These are phyloP conservation scores for Drosophila pectinifera DNA, from an alignment of 1,140 invertebrate species.

Conservation along the genomic window DNA sequence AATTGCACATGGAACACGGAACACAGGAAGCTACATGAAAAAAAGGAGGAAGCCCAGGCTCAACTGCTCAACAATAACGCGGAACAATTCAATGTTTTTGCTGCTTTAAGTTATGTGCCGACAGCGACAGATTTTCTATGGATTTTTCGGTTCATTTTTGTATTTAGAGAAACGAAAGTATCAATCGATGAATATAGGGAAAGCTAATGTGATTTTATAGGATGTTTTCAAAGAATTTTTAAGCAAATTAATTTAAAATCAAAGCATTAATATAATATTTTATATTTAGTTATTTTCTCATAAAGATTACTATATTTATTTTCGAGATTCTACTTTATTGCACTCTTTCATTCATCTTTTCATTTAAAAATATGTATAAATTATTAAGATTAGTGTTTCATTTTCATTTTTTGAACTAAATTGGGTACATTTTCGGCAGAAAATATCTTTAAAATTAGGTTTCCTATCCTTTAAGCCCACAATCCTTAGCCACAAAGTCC, in stretches of 20 bases:
- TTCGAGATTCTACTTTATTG: too few relatives aligned
- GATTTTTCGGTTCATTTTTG: slow-evolving; percentile 10
- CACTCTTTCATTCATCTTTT: too few relatives aligned
- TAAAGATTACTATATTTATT: too few relatives aligned
- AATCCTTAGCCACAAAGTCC: slow-evolving; percentile 48
- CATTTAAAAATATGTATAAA: too few relatives aligned
- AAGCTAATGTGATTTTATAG: neutral
- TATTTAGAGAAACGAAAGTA: neutral
- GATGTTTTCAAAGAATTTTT: too few relatives aligned
- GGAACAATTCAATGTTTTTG: slow-evolving; percentile 69
- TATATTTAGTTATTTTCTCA: neutral
- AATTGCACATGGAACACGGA: slow-evolving; percentile 80
- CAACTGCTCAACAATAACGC: slow-evolving; percentile 47
- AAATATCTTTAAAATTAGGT: slow-evolving; percentile 1
- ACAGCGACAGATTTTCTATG: slow-evolving; percentile 10
- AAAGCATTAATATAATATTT: too few relatives aligned
- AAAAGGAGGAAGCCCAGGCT: slow-evolving; percentile 27
- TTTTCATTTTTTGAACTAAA: neutral
- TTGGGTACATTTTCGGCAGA: neutral
- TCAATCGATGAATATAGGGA: slow-evolving; percentile 9
- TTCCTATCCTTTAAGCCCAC: slow-evolving; percentile 10
- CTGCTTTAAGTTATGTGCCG: slow-evolving; percentile 60
- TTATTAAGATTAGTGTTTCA: neutral
- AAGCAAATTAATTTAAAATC: neutral
- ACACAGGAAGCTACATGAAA: slow-evolving; percentile 15